Conservation (phyloP, 2,113 vertebrate genomes). For the Eulemur macaco region DNA sequence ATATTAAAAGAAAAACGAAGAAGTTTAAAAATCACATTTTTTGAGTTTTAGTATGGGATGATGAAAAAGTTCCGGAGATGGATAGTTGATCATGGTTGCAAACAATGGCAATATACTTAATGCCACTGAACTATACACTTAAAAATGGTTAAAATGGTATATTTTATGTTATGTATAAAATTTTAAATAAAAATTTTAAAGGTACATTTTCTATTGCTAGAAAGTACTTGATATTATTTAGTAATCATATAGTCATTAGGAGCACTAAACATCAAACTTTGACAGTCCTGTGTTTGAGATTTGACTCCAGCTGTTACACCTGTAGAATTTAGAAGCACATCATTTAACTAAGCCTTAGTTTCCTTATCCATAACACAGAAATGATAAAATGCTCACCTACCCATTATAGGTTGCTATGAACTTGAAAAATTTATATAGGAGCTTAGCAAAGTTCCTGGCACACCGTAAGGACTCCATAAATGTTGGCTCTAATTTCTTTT, state of each 20-base stretch:
- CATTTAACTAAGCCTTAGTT: neutral
- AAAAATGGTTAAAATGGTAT: neutral
- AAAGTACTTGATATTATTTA: neutral
- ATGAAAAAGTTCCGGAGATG: neutral
- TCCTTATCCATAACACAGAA: neutral
- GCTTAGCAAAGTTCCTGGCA: neutral
- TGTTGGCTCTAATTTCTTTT: constrained; percentile 13
- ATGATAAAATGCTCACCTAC: neutral
- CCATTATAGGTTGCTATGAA: neutral
- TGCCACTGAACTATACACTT: neutral
- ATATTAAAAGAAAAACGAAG: neutral
- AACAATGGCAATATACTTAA: neutral
- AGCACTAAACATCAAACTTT: neutral
- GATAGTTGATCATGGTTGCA: neutral
- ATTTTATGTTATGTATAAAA: neutral
- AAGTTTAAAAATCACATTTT: neutral
- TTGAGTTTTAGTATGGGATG: neutral
- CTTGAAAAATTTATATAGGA: neutral
- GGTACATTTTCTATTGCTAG: neutral
- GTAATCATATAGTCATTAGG: neutral
- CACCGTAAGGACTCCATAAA: neutral
- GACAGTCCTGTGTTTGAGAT: neutral
- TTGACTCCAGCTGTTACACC: neutral
- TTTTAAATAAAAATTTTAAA: neutral
- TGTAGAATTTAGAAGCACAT: neutral